Base-by-base conservation (phyloP, 2,797 vertebrate genomes). In the Hafferia zeledoni region DNA sequence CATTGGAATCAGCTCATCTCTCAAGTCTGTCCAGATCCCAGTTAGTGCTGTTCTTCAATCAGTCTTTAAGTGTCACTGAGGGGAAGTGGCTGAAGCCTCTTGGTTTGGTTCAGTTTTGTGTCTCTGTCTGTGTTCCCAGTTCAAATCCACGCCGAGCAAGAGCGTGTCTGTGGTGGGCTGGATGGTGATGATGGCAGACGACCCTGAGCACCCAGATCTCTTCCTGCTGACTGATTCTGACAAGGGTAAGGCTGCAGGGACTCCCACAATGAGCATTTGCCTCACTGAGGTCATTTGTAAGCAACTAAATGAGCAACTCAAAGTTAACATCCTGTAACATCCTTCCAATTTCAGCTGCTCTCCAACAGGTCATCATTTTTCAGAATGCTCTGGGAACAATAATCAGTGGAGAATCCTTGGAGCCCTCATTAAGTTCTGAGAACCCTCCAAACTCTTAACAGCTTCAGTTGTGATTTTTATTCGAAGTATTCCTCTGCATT, bases 141-240 rank as follows among this genome's bases (percentile, higher is more conserved):
- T 99, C 98, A 99, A 99, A 97, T 99, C 99, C 17, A 99, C 98
- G 0, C 98, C 99, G 9, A 99, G 98, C 97, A 99, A 99, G 97
- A 98, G 97, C 3, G 98, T 99, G 65, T 99, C 98, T 8, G 99
- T 99, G 77, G 98, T 99, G 67, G 99, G 99, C 61, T 98, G 99
- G 95, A 99, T 99, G 99, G 99, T 99, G 89, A 99, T 99, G 98
- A 99, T 99, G 99, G 99, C 99, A 9, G 99, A 99, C 61, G 99
- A 99, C 94, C 99, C 99, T 0, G 99, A 99, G 87, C 99, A 99
- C 93, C 99, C 99, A 1, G 99, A 99, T 86, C 98, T 99, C 96
- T 99, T 99, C 98, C 94, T 99, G 83, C 74, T 99, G 95, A 99
- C 99, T 0, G 99, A 99, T 97, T 99, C 99, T 2, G 99, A 99